Percentiles rank a stretch among this genome's conserved stretches.
Evolutionary conservation across 2,113 vertebrate species (phyloP).

Genomic region (Neotoma lepida): DNA sequence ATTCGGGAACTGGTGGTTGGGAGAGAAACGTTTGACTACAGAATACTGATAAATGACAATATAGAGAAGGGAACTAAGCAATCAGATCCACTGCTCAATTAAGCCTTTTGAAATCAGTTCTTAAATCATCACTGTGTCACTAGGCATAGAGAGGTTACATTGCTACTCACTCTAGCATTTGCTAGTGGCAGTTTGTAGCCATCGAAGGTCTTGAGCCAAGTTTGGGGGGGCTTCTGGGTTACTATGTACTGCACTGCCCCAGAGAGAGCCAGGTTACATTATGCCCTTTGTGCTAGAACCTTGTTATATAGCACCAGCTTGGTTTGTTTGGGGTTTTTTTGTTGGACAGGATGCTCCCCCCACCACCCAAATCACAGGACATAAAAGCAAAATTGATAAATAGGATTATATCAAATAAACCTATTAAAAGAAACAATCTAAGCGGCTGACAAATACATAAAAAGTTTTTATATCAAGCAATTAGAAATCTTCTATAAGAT

Average conservation of each 20-base stretch:
- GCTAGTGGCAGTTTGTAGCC: not conserved
- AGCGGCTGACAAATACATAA: not conserved
- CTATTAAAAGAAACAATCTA: not conserved
- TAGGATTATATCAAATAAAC: not conserved
- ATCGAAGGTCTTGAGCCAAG: not conserved
- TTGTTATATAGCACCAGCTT: not conserved
- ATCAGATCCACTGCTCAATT: not conserved
- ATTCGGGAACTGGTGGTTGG: no score
- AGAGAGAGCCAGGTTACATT: not conserved
- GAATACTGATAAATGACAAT: no score
- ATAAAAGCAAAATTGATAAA: not conserved
- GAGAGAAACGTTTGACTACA: not conserved
- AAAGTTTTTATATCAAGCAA: not conserved
- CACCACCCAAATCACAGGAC: not conserved
- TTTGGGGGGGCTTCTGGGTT: not conserved
- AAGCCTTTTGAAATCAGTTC: not conserved
- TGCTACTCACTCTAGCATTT: not conserved
- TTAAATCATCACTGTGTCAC: not conserved
- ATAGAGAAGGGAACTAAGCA: not conserved
- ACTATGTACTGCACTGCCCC: not conserved
- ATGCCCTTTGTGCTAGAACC: not conserved
- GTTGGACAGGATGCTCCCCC: not conserved
- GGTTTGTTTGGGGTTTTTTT: not conserved
- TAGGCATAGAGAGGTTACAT: no score
- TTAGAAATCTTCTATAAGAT: not conserved